A percentile compares a stretch with the other conserved stretches of the same genome.
Evolutionary conservation across 35 echinoderm and acorn worm genomes (phyloP).

Genomic region (Ophiothrix spiculata): DNA sequence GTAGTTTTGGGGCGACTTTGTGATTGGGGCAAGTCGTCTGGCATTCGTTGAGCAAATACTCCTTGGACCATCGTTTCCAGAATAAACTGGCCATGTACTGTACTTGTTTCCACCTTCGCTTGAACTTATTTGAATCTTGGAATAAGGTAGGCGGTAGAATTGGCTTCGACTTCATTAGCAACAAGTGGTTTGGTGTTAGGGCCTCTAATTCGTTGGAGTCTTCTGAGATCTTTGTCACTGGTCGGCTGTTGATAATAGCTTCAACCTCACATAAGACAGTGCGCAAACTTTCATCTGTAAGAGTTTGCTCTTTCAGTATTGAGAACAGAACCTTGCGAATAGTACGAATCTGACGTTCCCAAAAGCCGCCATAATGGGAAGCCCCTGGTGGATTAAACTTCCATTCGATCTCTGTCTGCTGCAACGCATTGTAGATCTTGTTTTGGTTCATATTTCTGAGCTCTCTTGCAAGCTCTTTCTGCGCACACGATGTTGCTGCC

Average conservation of each 20-base stretch:
- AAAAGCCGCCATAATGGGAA: conserved; percentile 46
- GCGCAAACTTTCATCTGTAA: conserved; percentile 57
- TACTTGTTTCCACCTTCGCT: conserved; percentile 56
- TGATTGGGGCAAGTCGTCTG: too few species aligned
- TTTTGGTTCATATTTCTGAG: conserved; percentile 25
- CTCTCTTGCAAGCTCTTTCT: conserved; percentile 20
- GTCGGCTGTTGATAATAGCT: conserved; percentile 59
- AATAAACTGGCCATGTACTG: conserved; percentile 60
- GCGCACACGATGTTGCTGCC: conserved; percentile 48
- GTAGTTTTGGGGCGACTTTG: too few species aligned
- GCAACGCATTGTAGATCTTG: background rate
- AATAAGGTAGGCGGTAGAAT: conserved; percentile 1
- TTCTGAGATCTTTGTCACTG: conserved; percentile 45
- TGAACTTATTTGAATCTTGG: conserved; percentile 51
- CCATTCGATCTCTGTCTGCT: conserved; percentile 22
- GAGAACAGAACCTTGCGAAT: conserved; percentile 31
- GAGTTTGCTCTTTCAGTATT: conserved; percentile 34
- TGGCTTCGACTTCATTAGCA: conserved; percentile 27
- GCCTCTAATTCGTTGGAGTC: conserved; percentile 52
- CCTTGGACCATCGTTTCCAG: conserved; percentile 56
- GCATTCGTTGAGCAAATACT: conserved; percentile 64
- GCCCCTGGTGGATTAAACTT: conserved; percentile 48
- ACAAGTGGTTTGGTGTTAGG: conserved; percentile 55
- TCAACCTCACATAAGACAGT: conserved; percentile 65
- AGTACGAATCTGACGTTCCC: conserved; percentile 54